Evolutionary conservation across 2,113 vertebrate species (phyloP).

Genomic region (Lucifuga dentata): DNA sequence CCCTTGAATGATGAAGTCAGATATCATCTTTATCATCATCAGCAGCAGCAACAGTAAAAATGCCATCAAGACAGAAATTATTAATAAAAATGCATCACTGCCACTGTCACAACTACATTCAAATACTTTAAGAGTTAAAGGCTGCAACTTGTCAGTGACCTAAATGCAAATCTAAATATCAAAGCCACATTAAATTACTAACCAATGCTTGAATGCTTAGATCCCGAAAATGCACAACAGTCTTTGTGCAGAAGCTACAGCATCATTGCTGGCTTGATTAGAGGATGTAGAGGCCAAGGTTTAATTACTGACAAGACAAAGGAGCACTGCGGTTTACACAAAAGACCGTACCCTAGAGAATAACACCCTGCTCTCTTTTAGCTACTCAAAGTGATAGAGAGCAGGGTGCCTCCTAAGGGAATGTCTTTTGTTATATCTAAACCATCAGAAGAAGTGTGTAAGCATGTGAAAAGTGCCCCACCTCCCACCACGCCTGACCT

Average conservation of each 20-base stretch:
- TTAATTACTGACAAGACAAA: not conserved
- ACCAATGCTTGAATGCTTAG: no score
- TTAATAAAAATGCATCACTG: no score
- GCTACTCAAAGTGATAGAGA: not conserved
- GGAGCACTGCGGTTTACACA: not conserved
- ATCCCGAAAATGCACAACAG: not conserved
- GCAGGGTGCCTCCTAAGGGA: not conserved
- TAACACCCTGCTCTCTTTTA: not conserved
- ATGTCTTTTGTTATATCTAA: not conserved
- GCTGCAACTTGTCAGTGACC: no score
- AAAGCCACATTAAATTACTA: no score
- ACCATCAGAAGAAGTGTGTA: no score
- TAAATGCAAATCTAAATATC: no score
- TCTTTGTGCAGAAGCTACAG: not conserved
- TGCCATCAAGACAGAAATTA: no score
- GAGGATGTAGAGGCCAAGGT: not conserved
- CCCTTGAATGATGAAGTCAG: no score
- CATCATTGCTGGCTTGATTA: not conserved
- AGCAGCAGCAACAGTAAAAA: no score
- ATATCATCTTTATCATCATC: no score
- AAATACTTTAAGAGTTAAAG: no score
- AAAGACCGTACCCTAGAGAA: not conserved
- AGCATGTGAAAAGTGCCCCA: not conserved
- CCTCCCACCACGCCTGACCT: not conserved
- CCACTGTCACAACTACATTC: no score